phyloP scores from a whole-genome alignment of 2,113 vertebrate species.

The Clarias batrachus region DNA sequence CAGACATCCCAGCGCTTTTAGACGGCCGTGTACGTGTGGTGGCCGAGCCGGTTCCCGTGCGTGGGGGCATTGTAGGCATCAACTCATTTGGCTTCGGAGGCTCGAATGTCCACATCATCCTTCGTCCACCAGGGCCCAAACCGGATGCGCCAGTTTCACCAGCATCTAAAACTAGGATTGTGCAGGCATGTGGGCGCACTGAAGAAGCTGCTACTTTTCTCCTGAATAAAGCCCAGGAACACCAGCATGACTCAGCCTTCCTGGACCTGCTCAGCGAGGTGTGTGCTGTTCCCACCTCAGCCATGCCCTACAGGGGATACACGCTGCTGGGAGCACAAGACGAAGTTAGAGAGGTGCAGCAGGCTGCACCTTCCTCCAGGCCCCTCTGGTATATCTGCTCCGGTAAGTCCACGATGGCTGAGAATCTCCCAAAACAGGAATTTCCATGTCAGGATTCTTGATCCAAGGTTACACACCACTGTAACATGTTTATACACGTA shows the following conservation, averaged over 20 bases:
- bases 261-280: constrained; percentile 82
- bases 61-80: constrained; percentile 82
- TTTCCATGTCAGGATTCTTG: neutral
- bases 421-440: neutral
- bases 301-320: constrained; percentile 89
- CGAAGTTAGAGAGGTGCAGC: constrained; percentile 75
- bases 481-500: neutral
- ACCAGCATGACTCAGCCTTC: constrained; percentile 67
- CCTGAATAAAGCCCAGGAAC: constrained; percentile 73
- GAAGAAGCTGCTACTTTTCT: constrained; percentile 75
- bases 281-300: constrained; percentile 63
- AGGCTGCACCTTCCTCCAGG: constrained; percentile 67
- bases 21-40: constrained; percentile 82
- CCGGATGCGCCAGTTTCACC: neutral
- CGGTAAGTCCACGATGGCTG: constrained; percentile 70
- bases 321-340: constrained; percentile 74
- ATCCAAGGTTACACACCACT: neutral
- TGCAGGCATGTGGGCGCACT: constrained; percentile 85
- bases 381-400: constrained; percentile 95
- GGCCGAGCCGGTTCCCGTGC: constrained; percentile 77
- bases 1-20: constrained; percentile 82
- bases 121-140: constrained; percentile 71
- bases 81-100: constrained; percentile 97
- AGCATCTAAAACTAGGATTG: constrained; percentile 66
- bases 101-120: constrained; percentile 88